These are phyloP conservation scores for Callipepla californica DNA, from an alignment of 2,113 vertebrate species.

Conservation along the genomic window DNA sequence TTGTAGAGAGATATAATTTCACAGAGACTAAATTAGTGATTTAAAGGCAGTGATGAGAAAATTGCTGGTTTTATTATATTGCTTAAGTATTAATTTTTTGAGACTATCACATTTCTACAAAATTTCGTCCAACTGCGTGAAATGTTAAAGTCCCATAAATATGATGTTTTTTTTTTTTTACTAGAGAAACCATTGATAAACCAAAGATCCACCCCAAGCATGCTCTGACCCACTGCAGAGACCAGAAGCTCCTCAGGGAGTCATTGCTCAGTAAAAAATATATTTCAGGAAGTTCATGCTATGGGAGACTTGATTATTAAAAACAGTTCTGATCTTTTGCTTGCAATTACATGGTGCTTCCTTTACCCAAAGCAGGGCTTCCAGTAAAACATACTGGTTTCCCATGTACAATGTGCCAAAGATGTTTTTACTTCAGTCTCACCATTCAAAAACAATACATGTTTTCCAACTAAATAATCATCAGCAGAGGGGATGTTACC, in stretches of 20 bases:
- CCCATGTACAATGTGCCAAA: background rate
- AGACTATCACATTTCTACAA: background rate
- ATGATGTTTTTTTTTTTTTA: background rate
- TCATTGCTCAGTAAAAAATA: background rate
- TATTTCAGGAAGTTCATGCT: background rate
- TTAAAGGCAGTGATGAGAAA: slow-evolving; percentile 38
- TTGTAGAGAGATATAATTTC: slow-evolving; percentile 1
- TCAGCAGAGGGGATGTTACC: background rate
- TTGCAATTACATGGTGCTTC: background rate
- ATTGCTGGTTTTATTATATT: slow-evolving; percentile 23
- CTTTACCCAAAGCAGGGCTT: background rate
- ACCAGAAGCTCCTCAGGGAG: background rate
- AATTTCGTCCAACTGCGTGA: background rate
- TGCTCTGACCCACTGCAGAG: background rate
- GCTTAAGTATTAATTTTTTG: background rate
- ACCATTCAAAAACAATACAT: background rate
- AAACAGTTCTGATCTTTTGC: background rate
- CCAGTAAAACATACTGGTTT: background rate
- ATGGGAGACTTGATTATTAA: background rate
- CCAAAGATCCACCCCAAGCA: accelerated
- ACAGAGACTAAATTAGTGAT: slow-evolving; percentile 21
- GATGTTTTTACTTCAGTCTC: background rate
- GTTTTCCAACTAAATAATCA: background rate
- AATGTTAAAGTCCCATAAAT: background rate
- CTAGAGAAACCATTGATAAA: background rate